Base-by-base conservation (phyloP, 2,888 invertebrate genomes). In the Cetonia aurata region DNA sequence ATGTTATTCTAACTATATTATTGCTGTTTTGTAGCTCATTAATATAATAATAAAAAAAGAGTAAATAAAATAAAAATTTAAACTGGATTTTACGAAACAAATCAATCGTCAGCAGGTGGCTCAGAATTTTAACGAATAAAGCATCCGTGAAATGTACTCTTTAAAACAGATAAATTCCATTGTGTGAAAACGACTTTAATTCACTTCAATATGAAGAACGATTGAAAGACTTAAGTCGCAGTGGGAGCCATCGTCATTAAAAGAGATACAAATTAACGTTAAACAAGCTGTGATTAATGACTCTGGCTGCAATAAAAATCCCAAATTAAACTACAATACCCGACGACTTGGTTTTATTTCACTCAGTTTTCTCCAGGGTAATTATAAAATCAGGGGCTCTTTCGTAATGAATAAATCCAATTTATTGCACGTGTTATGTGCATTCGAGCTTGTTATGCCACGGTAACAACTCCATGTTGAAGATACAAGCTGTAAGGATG, bases 221-320 rank as follows among this genome's bases (percentile, higher is more conserved):
- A 66, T 66, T 42, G 52, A 59, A 46, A 50, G 50, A 70, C 42
- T 70, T 70, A 46, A 56, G 70, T 66, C 70, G 25, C 67, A 70
- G 56, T 66, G 52, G 66, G 69, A 53, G 69, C 56, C 52, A 67
- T 15, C 48, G 56, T 74, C 72, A 78, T 76, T 76, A 78, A 75
- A 76, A 71, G 77, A 78, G 78, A 77, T 78, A 77, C 76, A 79
- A 81, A 80, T 80, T 79, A 80, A 79, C 79, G 75, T 76, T 75
- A 77, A 80, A 78, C 77, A 76, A 79, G 77, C 73, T 73, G 76
- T 81, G 81, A 81, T 81, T 81, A 80, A 81, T 81, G 81, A 79
- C 78, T 72, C 50, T 62, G 67, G 71, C 71, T 71, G 75, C 76
- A 77, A 78, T 79, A 76, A 77, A 77, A 75, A 76, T 75, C 77